A percentile compares a stretch with the other conserved stretches of the same genome.
These are phyloP conservation scores for Pongo abelii DNA, from an alignment of 2,113 vertebrate species.

Conservation along the genomic window DNA sequence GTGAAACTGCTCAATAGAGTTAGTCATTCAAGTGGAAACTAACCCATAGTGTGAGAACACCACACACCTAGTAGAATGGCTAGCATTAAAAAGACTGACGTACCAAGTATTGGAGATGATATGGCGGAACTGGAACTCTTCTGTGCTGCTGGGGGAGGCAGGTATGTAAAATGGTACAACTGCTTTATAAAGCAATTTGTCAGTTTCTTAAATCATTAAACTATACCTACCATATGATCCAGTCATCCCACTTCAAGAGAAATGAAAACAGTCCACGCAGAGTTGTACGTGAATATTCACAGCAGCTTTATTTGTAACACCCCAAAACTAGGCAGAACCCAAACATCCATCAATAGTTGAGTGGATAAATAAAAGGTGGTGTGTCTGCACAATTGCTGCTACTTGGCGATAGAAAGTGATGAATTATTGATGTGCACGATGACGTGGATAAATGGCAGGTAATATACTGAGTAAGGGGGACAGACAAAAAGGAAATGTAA, in stretches of 20 bases:
- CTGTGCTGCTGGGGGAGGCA: too few relatives aligned
- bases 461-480: rapidly evolving
- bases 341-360: rapidly evolving
- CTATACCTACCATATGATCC: rapidly evolving
- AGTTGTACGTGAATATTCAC: rapidly evolving
- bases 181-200: background rate
- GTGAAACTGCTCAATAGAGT: rapidly evolving
- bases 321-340: rapidly evolving
- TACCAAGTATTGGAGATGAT: rapidly evolving
- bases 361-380: rapidly evolving
- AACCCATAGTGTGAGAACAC: rapidly evolving
- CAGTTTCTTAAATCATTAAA: rapidly evolving
- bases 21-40: rapidly evolving
- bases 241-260: rapidly evolving
- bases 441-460: rapidly evolving
- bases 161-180: rapidly evolving
- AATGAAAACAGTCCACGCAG: rapidly evolving
- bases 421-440: rapidly evolving
- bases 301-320: background rate
- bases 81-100: rapidly evolving
- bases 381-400: rapidly evolving
- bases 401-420: rapidly evolving
- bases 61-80: rapidly evolving
- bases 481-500: too few relatives aligned
- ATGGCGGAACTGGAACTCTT: rapidly evolving